Evolutionary conservation across 2,888 invertebrate genomes (phyloP).

Genomic region (Drosophila ezoana): DNA sequence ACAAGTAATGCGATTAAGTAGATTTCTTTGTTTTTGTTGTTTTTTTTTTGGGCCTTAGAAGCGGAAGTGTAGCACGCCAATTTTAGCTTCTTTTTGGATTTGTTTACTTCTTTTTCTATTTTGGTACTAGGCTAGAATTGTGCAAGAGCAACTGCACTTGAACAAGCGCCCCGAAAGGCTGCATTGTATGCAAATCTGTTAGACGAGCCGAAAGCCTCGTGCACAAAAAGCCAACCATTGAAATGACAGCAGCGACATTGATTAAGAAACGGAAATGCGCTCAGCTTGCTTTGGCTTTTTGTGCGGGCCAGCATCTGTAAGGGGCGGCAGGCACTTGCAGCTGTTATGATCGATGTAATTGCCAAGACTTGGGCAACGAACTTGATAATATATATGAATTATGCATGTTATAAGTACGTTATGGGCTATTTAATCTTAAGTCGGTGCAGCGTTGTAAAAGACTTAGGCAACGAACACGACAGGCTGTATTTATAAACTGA

Average conservation of each 20-base stretch:
- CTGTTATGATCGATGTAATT: slow-evolving; percentile 41
- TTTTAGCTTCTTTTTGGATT: slow-evolving; percentile 11
- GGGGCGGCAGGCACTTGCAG: slow-evolving; percentile 5
- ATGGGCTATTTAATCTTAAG: not conserved
- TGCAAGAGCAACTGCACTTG: slow-evolving; percentile 73
- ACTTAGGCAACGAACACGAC: slow-evolving; percentile 42
- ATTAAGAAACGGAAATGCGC: slow-evolving; percentile 77
- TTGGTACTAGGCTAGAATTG: slow-evolving; percentile 48
- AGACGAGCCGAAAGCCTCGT: slow-evolving; percentile 27
- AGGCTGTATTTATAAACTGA: not conserved
- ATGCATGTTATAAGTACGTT: slow-evolving; percentile 28
- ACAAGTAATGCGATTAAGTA: slow-evolving; percentile 25
- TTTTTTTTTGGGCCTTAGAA: slow-evolving; percentile 18
- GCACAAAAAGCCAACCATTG: slow-evolving; percentile 56
- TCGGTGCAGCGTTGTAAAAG: slow-evolving; percentile 15
- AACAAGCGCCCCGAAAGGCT: slow-evolving; percentile 46
- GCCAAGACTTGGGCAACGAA: slow-evolving; percentile 40
- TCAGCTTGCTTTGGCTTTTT: slow-evolving; percentile 58
- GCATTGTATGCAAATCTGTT: slow-evolving; percentile 73
- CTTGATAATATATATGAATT: slow-evolving; percentile 45
- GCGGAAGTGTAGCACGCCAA: slow-evolving; percentile 56
- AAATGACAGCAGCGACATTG: slow-evolving; percentile 75
- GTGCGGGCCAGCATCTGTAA: not conserved
- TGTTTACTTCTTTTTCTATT: slow-evolving; percentile 24
- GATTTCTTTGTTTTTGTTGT: not conserved